Evolutionary conservation across 2,888 invertebrate species (phyloP).

Genomic region (Drosophila parthenogenetica): DNA sequence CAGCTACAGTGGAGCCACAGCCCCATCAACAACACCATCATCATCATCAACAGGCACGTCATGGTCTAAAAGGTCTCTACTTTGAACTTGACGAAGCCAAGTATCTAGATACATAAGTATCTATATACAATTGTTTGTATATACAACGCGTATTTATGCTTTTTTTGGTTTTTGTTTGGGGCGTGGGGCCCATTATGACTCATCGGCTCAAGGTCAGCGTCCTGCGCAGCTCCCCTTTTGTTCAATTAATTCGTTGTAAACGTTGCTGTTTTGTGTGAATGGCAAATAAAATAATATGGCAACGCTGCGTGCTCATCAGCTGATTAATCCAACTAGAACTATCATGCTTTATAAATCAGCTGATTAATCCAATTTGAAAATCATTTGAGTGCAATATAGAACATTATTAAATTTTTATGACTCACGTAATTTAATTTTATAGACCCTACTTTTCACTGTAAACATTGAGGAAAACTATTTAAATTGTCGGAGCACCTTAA

Average conservation of each 20-base stretch:
- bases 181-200: slow-evolving; percentile 29
- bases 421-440: too few species aligned
- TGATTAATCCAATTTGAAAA: too few species aligned
- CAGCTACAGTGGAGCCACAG: not conserved
- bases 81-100: slow-evolving; percentile 18
- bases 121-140: not conserved
- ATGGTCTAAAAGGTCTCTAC: slow-evolving; percentile 15
- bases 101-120: not conserved
- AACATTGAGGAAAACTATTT: not conserved
- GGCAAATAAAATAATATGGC: slow-evolving; percentile 10
- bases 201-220: slow-evolving; percentile 28
- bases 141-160: slow-evolving; percentile 2
- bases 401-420: too few species aligned
- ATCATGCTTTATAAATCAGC: not conserved
- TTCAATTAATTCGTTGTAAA: slow-evolving; percentile 2
- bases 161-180: not conserved
- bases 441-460: too few species aligned
- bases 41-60: slow-evolving; percentile 53
- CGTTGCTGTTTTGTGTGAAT: slow-evolving; percentile 23
- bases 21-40: slow-evolving; percentile 28
- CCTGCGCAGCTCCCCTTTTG: slow-evolving; percentile 17
- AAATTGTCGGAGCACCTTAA: not conserved
- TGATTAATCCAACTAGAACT: not conserved
- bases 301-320: slow-evolving; percentile 6
- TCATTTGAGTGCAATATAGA: too few species aligned